phyloP scores from a whole-genome alignment of 2,797 vertebrate genomes.

The Nasua narica region DNA sequence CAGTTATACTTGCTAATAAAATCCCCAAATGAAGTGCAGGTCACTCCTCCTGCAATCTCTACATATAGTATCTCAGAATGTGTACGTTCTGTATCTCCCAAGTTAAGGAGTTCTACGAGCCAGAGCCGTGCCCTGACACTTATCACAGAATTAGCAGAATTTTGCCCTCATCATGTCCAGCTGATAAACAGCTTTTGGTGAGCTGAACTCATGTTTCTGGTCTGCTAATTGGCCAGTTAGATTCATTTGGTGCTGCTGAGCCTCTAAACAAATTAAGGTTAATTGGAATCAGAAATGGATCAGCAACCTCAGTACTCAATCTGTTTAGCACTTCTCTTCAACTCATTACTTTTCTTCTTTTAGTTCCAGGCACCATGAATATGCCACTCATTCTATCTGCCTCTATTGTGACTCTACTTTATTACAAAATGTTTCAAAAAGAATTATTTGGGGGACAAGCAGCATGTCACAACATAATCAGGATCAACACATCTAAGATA shows the following conservation, averaged over 20 bases:
- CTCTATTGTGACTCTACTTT: not conserved
- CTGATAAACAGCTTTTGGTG: constrained; percentile 56
- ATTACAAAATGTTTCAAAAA: not conserved
- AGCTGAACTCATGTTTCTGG: constrained; percentile 48
- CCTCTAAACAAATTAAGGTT: constrained; percentile 65
- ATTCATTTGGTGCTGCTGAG: constrained; percentile 55
- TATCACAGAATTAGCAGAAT: constrained; percentile 55
- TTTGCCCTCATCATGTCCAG: constrained; percentile 34
- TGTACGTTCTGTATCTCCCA: not conserved
- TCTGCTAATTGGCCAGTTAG: constrained; percentile 60
- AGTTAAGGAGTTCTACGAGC: constrained; percentile 13
- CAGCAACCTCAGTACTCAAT: constrained; percentile 49
- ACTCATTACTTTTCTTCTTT: constrained; percentile 41
- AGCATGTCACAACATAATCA: not conserved
- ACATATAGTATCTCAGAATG: not conserved
- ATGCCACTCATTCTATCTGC: not conserved
- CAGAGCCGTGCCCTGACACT: not conserved
- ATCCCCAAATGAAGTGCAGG: constrained; percentile 1
- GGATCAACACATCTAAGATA: not conserved
- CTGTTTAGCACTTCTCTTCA: constrained; percentile 58
- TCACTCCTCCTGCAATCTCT: not conserved
- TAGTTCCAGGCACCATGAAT: not conserved
- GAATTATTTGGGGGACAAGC: not conserved
- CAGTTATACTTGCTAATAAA: constrained; percentile 42
- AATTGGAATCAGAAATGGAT: constrained; percentile 61